Evolutionary conservation across 2,113 vertebrate genomes (phyloP).

Genomic region (Dascyllus trimaculatus): DNA sequence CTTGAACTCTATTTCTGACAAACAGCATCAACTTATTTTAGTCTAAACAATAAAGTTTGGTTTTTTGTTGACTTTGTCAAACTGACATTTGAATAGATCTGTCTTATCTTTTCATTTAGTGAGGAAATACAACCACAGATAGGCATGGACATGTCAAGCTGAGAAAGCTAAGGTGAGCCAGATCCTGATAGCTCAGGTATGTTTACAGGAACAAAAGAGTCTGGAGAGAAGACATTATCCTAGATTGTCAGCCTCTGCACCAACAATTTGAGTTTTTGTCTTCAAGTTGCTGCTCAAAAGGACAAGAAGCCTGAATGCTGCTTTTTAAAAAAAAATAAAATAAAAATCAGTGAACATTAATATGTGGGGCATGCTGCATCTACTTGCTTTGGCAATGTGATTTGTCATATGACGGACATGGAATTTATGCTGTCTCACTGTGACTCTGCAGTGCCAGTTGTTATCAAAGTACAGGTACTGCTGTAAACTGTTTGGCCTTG

Average conservation of each 20-base stretch:
- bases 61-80: too few relatives aligned
- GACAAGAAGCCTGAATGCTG: not conserved
- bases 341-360: not conserved
- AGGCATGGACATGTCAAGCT: not conserved
- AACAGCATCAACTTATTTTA: too few relatives aligned
- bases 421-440: not conserved
- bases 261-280: not conserved
- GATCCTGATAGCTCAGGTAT: not conserved
- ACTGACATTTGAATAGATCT: not conserved
- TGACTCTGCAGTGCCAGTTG: too few relatives aligned
- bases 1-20: too few relatives aligned
- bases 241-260: not conserved
- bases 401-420: not conserved
- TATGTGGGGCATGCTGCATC: constrained; percentile 1
- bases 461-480: too few relatives aligned
- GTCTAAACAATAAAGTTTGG: too few relatives aligned
- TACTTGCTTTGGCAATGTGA: not conserved
- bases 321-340: too few relatives aligned
- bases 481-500: not conserved
- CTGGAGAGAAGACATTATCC: not conserved
- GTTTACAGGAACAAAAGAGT: not conserved
- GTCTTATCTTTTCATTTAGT: not conserved
- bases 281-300: not conserved
- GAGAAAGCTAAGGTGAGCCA: not conserved
- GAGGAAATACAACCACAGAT: not conserved